These are phyloP conservation scores for Ecdyonurus torrentis DNA, from an alignment of 2,888 invertebrate genomes.

Conservation along the genomic window DNA sequence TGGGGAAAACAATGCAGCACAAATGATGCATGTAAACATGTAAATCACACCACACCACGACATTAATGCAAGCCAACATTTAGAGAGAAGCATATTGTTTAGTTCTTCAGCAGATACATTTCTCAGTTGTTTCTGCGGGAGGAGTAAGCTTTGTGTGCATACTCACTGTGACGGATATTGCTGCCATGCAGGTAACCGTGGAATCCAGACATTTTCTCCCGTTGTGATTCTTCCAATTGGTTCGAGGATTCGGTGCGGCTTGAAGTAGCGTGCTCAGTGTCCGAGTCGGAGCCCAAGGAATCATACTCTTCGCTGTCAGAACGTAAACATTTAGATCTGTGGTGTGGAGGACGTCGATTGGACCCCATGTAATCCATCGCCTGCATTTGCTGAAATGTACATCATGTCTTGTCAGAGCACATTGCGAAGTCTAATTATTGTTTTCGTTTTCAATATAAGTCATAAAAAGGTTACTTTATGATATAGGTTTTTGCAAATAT, in stretches of 20 bases:
- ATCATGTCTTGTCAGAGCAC: too few relatives aligned
- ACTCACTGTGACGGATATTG: constrained; percentile 15
- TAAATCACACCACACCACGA: too few relatives aligned
- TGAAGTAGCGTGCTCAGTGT: constrained; percentile 12
- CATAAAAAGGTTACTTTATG: too few relatives aligned
- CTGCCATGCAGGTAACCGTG: constrained; percentile 13
- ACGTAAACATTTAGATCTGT: constrained; percentile 9
- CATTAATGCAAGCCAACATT: too few relatives aligned
- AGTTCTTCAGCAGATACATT: too few relatives aligned
- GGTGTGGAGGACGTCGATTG: background rate
- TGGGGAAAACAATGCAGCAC: too few relatives aligned
- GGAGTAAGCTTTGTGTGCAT: background rate
- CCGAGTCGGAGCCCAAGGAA: constrained; percentile 15
- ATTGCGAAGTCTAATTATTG: too few relatives aligned
- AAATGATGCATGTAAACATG: too few relatives aligned
- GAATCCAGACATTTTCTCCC: constrained; percentile 9
- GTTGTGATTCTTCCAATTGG: constrained; percentile 9
- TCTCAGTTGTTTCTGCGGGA: background rate
- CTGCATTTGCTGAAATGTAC: background rate
- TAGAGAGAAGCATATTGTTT: background rate
- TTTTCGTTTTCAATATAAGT: too few relatives aligned
- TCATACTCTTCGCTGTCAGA: constrained; percentile 15
- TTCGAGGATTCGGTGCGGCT: constrained; percentile 11
- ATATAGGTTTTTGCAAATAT: too few relatives aligned
- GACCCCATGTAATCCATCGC: background rate